A percentile compares a stretch with the other conserved stretches of the same genome.
phyloP scores from a whole-genome alignment of 1,140 invertebrate species.

The Coelopa frigida region DNA sequence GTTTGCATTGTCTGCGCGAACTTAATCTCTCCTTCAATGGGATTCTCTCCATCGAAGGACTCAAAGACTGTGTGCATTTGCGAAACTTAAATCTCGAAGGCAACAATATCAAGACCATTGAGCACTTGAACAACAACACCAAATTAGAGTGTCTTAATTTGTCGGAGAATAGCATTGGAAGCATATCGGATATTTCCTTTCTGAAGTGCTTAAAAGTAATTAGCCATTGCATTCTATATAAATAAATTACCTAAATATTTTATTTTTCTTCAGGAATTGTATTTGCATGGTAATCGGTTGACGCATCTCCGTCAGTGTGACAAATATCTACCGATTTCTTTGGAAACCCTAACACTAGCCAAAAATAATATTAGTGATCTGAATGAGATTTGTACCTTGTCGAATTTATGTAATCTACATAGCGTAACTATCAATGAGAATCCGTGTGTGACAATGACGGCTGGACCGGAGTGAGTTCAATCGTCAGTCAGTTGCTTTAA shows the following conservation, averaged over 20 bases:
- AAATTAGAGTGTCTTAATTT: slow-evolving; percentile 75
- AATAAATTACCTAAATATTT: background rate
- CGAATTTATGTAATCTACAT: slow-evolving; percentile 63
- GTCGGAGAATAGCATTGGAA: slow-evolving; percentile 80
- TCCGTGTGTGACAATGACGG: slow-evolving; percentile 56
- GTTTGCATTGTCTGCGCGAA: slow-evolving; percentile 67
- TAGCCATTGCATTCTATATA: slow-evolving; percentile 6
- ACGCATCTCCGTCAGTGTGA: slow-evolving; percentile 72
- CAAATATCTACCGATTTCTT: slow-evolving; percentile 66
- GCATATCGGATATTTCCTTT: slow-evolving; percentile 75
- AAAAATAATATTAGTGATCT: slow-evolving; percentile 80
- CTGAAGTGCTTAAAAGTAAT: slow-evolving; percentile 71
- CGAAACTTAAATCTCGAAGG: slow-evolving; percentile 59
- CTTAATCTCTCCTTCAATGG: slow-evolving; percentile 81
- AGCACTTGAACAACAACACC: slow-evolving; percentile 73
- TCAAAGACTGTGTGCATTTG: slow-evolving; percentile 74
- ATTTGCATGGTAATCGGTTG: slow-evolving; percentile 80
- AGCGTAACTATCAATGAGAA: slow-evolving; percentile 81
- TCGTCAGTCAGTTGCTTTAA: background rate
- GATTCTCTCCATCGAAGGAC: slow-evolving; percentile 79
- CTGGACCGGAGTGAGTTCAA: slow-evolving; percentile 28
- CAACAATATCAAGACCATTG: slow-evolving; percentile 68
- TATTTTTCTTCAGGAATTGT: slow-evolving; percentile 63
- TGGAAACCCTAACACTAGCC: slow-evolving; percentile 71
- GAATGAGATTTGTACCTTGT: slow-evolving; percentile 78